A percentile compares a stretch with the other conserved stretches of the same genome.
Evolutionary conservation across 2,888 invertebrate species (phyloP).

Genomic region (Scaptomyza parva): DNA sequence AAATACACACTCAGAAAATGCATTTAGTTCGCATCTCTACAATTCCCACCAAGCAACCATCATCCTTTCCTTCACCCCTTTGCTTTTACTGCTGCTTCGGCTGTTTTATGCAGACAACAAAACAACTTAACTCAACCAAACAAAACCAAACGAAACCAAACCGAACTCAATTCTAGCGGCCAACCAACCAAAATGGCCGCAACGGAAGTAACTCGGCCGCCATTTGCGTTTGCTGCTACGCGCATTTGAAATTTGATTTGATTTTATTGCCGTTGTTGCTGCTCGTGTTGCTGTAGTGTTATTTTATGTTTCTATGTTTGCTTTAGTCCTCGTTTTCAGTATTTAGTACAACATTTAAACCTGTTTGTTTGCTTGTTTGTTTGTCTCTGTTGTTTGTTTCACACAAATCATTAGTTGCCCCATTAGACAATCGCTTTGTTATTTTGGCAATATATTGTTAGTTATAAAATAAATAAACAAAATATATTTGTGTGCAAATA

Average conservation of each 20-base stretch:
- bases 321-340: conserved; percentile 18
- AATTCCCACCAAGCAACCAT: not conserved
- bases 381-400: conserved; percentile 22
- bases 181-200: conserved; percentile 71
- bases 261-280: conserved; percentile 64
- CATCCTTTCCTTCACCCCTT: not conserved
- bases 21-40: conserved; percentile 46
- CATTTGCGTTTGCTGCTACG: conserved; percentile 62
- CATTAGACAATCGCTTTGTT: conserved; percentile 34
- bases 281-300: conserved; percentile 7
- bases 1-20: conserved; percentile 43
- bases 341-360: conserved; percentile 39
- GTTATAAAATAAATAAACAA: not conserved
- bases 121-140: conserved; percentile 61
- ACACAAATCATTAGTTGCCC: conserved; percentile 48
- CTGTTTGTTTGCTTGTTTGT: conserved; percentile 11
- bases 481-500: not conserved
- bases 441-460: no score
- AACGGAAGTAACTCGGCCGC: conserved; percentile 70
- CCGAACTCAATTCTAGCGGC: conserved; percentile 52
- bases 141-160: conserved; percentile 33
- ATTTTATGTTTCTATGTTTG: no score
- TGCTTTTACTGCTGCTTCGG: conserved; percentile 10
- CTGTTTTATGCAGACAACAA: conserved; percentile 64
- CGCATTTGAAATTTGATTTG: conserved; percentile 68